Evolutionary conservation across 2,888 invertebrate genomes (phyloP).

Genomic region (Heterodera filipjevi): DNA sequence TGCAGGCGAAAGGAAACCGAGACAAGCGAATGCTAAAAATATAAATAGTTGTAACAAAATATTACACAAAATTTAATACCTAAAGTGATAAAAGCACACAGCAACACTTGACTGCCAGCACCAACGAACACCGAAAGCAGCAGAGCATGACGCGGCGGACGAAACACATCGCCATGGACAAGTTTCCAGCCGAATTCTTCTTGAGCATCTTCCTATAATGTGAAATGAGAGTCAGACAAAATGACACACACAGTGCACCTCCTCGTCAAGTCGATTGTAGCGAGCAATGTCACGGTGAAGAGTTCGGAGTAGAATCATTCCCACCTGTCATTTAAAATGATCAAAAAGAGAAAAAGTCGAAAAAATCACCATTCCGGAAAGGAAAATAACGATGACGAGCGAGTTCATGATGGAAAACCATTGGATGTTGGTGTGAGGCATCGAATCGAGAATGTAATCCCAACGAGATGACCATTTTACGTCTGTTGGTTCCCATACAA

Average conservation of each 20-base stretch:
- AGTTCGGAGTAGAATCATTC: slow-evolving; percentile 95
- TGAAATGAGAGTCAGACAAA: slow-evolving; percentile 17
- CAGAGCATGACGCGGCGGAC: slow-evolving; percentile 85
- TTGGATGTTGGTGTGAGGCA: slow-evolving; percentile 77
- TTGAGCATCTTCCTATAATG: slow-evolving; percentile 75
- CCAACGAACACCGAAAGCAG: slow-evolving; percentile 92
- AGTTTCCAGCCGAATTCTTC: slow-evolving; percentile 79
- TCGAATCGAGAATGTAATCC: slow-evolving; percentile 97
- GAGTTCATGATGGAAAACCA: slow-evolving; percentile 87
- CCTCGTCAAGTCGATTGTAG: slow-evolving; percentile 82
- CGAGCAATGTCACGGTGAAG: slow-evolving; percentile 97
- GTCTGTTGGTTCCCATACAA: slow-evolving; percentile 73
- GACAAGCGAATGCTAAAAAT: slow-evolving; percentile 80
- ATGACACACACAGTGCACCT: too few relatives aligned
- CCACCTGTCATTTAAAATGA: slow-evolving; percentile 70
- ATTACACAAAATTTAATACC: slow-evolving; percentile 68
- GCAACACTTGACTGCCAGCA: slow-evolving; percentile 89
- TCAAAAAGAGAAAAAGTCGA: background rate
- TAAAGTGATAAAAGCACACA: slow-evolving; percentile 79
- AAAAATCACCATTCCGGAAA: slow-evolving; percentile 84
- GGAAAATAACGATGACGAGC: slow-evolving; percentile 81
- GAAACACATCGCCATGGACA: slow-evolving; percentile 74
- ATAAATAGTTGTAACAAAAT: background rate
- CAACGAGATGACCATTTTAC: slow-evolving; percentile 97
- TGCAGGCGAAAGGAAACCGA: slow-evolving; percentile 96